phyloP scores from a whole-genome alignment of 2,113 vertebrate species.

The Cyrtonyx montezumae region DNA sequence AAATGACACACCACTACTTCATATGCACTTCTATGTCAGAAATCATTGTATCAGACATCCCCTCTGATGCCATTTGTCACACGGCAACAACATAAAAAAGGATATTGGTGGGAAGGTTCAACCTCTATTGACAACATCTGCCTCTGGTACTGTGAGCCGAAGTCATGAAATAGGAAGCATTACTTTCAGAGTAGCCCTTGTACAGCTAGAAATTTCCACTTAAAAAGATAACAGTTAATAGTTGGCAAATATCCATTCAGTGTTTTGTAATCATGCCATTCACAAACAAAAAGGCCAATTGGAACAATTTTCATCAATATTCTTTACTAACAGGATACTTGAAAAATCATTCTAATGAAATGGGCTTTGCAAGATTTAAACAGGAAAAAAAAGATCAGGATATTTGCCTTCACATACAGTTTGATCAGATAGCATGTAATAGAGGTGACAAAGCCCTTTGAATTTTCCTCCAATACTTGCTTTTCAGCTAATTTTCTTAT shows the following conservation, averaged over 20 bases:
- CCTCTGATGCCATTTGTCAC: not conserved
- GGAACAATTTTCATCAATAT: conserved; percentile 19
- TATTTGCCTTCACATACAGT: conserved; percentile 11
- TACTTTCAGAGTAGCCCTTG: not conserved
- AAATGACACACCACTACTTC: too few relatives aligned
- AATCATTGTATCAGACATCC: not conserved
- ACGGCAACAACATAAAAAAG: not conserved
- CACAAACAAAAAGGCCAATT: not conserved
- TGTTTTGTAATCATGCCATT: not conserved
- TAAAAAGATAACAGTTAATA: not conserved
- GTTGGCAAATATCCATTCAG: not conserved
- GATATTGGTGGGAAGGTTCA: not conserved
- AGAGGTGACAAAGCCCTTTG: conserved; percentile 36
- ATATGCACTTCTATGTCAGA: too few relatives aligned
- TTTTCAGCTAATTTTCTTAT: conserved; percentile 59
- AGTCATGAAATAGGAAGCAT: not conserved
- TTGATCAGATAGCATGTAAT: conserved; percentile 52
- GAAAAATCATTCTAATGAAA: not conserved
- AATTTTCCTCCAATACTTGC: not conserved
- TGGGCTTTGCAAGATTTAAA: not conserved
- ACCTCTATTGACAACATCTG: not conserved
- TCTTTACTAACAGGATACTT: not conserved
- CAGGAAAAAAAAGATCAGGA: not conserved
- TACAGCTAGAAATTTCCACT: not conserved
- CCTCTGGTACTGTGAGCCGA: not conserved